Evolutionary conservation across 2,797 vertebrate genomes (phyloP), one percentile per base, ranked within the genome.

Genomic region (Ciconia nigra): DNA sequence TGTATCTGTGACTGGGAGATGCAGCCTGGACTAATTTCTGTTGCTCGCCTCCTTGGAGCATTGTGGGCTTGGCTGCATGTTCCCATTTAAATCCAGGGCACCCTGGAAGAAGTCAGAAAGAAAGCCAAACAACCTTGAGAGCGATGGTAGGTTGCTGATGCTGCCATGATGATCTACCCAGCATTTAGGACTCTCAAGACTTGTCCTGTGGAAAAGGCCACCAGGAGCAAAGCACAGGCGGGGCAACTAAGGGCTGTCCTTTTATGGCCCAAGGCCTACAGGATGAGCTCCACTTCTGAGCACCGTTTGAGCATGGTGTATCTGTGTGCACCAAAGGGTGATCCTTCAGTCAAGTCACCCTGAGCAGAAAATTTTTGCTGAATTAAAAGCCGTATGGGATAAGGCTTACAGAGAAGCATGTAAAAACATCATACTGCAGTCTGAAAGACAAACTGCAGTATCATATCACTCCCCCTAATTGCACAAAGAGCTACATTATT

Each of bases 301-400:
- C 3, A 2, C 14, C 1, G 0, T 80, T 22, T 42, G 22, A 67
- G n/a, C 42, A 47, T 2, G 1, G 21, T 22, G 19, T 21, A 19
- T 42, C 39, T 74, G 39, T 31, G 13, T 80, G 46, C 33, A 44
- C 49, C n/a, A 39, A 42, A 80, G 66, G 11, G n/a, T 4, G 26
- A 37, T 58, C n/a, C 47, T 71, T 66, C 49, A 55, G 44, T 41
- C 29, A 85, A 21, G 47, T n/a, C 29, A 73, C 16, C 37, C 39
- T 47, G 42, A 66, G 16, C 61, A 78, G 35, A 62, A 28, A 52
- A 15, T 13, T 35, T 84, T 65, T 51, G 22, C 51, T 80, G 41
- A 82, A 28, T 58, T 87, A 63, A 86, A 86, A 84, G 57, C 41
- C 5, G 0, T 26, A 11, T 25, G 13, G 37, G 22, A 6, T 49